Evolutionary conservation across 2,888 invertebrate species (phyloP).

Genomic region (Rhagonycha lutea): DNA sequence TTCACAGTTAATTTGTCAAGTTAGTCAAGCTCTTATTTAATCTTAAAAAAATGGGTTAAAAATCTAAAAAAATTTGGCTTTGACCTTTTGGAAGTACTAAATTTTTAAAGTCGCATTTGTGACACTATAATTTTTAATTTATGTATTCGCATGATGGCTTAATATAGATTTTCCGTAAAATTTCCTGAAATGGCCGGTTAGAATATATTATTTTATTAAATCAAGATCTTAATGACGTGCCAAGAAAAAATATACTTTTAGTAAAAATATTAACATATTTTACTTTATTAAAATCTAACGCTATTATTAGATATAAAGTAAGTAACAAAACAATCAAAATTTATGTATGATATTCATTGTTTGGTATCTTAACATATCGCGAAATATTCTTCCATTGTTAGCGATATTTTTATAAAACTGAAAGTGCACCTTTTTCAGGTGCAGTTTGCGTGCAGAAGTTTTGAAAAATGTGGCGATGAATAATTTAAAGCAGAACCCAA

Average conservation of each 20-base stretch:
- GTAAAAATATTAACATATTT: background rate
- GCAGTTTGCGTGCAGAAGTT: conserved; percentile 26
- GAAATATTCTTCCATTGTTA: background rate
- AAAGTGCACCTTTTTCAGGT: background rate
- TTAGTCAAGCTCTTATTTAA: too few species aligned
- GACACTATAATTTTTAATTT: background rate
- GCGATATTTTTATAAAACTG: background rate
- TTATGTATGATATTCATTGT: background rate
- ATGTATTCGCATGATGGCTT: background rate
- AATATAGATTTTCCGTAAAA: background rate
- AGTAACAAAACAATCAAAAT: background rate
- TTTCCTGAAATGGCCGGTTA: background rate
- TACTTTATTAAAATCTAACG: background rate
- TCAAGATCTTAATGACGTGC: background rate
- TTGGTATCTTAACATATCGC: background rate
- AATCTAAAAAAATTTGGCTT: too few species aligned
- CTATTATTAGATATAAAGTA: background rate
- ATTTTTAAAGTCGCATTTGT: background rate
- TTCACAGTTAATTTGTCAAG: too few species aligned
- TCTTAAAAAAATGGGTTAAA: too few species aligned
- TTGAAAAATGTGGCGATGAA: conserved; percentile 24
- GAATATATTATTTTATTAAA: background rate
- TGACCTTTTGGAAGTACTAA: background rate
- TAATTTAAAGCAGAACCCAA: conserved; percentile 27
- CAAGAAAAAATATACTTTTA: background rate